These are phyloP conservation scores for Aphelenchoides fujianensis DNA, from an alignment of 1,140 invertebrate genomes.

Conservation along the genomic window DNA sequence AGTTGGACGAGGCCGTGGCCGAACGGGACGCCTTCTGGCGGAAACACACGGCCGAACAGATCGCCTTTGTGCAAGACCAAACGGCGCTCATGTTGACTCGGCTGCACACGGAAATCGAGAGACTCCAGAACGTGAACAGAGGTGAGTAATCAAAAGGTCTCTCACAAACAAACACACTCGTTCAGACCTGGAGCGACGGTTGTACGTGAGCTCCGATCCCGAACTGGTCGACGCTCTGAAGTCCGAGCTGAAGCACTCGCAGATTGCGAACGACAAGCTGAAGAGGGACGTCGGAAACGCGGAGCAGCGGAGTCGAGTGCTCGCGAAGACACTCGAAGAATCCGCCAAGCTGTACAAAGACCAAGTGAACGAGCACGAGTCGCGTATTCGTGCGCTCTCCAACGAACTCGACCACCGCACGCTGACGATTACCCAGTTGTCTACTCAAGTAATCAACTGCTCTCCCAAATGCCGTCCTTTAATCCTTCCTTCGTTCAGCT, in stretches of 20 bases:
- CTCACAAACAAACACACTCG: too few relatives aligned
- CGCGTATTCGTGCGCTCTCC: constrained; percentile 6
- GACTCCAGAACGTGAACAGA: constrained; percentile 36
- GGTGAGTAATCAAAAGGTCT: constrained; percentile 24
- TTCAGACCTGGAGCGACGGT: constrained; percentile 35
- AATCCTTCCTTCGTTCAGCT: background rate
- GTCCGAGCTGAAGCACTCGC: constrained; percentile 1
- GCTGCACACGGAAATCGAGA: constrained; percentile 36
- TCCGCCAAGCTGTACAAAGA: constrained; percentile 37
- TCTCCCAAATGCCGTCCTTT: too few relatives aligned
- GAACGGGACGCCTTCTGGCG: constrained; percentile 44
- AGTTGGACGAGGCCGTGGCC: constrained; percentile 28
- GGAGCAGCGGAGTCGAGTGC: constrained; percentile 16
- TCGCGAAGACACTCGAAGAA: constrained; percentile 36
- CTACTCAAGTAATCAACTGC: constrained; percentile 22
- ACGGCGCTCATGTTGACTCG: constrained; percentile 29
- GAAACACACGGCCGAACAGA: constrained; percentile 38
- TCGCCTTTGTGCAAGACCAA: constrained; percentile 31
- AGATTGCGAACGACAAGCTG: constrained; percentile 22
- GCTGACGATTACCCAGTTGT: constrained; percentile 19
- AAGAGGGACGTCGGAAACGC: constrained; percentile 28
- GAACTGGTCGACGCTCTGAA: constrained; percentile 22
- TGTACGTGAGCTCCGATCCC: constrained; percentile 25
- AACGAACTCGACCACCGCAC: constrained; percentile 13
- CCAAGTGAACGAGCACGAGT: constrained; percentile 32